These are phyloP conservation scores for Girardia tigrina DNA, from an alignment of 2,888 invertebrate species.

Conservation along the genomic window DNA sequence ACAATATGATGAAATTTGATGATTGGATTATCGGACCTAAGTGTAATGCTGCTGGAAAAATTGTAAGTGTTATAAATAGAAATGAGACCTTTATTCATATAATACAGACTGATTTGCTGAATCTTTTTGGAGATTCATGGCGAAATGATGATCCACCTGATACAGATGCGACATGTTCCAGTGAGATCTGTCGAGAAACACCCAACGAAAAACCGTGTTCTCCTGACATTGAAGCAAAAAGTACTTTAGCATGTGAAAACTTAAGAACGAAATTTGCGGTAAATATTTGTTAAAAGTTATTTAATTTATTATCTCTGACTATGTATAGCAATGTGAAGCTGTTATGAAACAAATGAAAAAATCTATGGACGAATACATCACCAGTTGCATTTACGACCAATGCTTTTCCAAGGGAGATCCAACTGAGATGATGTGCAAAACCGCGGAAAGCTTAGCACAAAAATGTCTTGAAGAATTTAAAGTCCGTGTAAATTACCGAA, in stretches of 20 bases:
- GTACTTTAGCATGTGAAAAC: slow-evolving; percentile 34
- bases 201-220: slow-evolving; percentile 36
- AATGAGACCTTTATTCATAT: not conserved
- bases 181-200: slow-evolving; percentile 39
- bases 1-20: slow-evolving; percentile 68
- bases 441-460: slow-evolving; percentile 39
- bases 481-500: slow-evolving; percentile 38
- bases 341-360: slow-evolving; percentile 34
- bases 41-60: slow-evolving; percentile 24
- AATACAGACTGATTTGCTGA: slow-evolving; percentile 39
- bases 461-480: slow-evolving; percentile 39
- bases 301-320: not conserved
- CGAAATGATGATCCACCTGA: slow-evolving; percentile 36
- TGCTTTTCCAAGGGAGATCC: slow-evolving; percentile 39
- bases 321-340: slow-evolving; percentile 16
- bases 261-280: slow-evolving; percentile 30
- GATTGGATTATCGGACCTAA: slow-evolving; percentile 54
- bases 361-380: slow-evolving; percentile 33
- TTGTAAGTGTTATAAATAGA: not conserved
- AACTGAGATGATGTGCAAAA: slow-evolving; percentile 38
- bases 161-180: slow-evolving; percentile 39
- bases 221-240: slow-evolving; percentile 34
- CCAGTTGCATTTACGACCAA: slow-evolving; percentile 40
- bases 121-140: slow-evolving; percentile 42
- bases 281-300: not conserved